These are phyloP conservation scores for Eumacrocentrus americanus DNA, from an alignment of 2,888 invertebrate genomes.

Conservation along the genomic window DNA sequence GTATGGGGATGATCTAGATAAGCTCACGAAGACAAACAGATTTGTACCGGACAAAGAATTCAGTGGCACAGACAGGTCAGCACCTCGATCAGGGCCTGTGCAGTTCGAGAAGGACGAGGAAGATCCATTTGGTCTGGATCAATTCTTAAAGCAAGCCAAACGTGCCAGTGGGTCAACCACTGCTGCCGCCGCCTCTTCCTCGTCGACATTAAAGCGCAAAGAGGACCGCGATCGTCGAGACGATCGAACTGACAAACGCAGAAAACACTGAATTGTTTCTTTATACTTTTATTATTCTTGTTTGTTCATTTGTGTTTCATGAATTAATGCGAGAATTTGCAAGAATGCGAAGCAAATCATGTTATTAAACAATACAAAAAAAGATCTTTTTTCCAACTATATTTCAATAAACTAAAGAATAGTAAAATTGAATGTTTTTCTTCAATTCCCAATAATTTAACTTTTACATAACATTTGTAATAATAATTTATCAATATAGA, in stretches of 20 bases:
- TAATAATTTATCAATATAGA: constrained; percentile 7
- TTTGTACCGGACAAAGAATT: constrained; percentile 99
- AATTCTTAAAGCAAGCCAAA: constrained; percentile 97
- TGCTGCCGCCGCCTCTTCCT: constrained; percentile 6
- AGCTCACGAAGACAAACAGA: constrained; percentile 84
- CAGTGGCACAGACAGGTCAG: constrained; percentile 82
- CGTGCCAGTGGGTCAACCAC: constrained; percentile 71
- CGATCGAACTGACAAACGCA: constrained; percentile 56
- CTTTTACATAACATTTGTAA: not conserved
- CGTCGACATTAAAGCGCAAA: constrained; percentile 66
- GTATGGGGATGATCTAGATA: constrained; percentile 89
- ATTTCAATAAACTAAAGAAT: constrained; percentile 12
- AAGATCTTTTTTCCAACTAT: not conserved
- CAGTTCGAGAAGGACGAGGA: constrained; percentile 88
- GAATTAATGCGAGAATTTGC: too few relatives aligned
- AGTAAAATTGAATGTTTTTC: not conserved
- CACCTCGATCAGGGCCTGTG: constrained; percentile 87
- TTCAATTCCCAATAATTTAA: not conserved
- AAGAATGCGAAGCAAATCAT: too few relatives aligned
- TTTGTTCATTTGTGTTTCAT: not conserved
- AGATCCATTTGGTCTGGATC: constrained; percentile 98
- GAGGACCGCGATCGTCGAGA: constrained; percentile 61
- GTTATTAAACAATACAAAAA: too few relatives aligned
- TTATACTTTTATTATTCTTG: not conserved
- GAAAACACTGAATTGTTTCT: constrained; percentile 47